phyloP scores from a whole-genome alignment of 1,140 invertebrate species.

The Saccostrea glomerata region DNA sequence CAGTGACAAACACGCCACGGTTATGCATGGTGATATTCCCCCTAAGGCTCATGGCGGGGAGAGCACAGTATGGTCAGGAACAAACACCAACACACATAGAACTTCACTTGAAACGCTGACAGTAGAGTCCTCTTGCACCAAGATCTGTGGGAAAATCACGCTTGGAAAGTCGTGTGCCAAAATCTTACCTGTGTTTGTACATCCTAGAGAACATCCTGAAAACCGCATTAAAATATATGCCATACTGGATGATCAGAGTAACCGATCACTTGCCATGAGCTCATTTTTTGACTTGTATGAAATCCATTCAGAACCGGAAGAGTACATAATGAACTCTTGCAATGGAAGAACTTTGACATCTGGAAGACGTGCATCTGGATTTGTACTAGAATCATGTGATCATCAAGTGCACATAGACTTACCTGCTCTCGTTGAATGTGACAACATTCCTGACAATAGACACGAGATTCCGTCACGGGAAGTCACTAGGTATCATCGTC shows the following conservation, averaged over 20 bases:
- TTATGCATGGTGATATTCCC: not conserved
- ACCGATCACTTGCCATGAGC: not conserved
- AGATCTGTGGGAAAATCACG: too few species aligned
- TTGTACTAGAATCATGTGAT: not conserved
- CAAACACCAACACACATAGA: too few species aligned
- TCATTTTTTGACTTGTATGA: conserved; percentile 7
- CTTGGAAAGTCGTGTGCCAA: conserved; percentile 32
- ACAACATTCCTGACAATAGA: conserved; percentile 21
- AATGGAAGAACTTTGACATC: not conserved
- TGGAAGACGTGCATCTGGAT: not conserved
- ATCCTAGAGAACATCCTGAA: not conserved
- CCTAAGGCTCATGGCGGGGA: too few species aligned
- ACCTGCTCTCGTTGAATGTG: conserved; percentile 23
- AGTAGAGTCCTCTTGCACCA: too few species aligned
- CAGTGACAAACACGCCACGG: conserved; percentile 18
- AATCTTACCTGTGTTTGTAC: conserved; percentile 12
- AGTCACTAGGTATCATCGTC: conserved; percentile 36
- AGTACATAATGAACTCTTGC: not conserved
- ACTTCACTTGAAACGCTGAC: too few species aligned
- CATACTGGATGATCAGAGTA: too few species aligned
- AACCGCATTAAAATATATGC: too few species aligned
- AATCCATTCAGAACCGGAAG: not conserved
- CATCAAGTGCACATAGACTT: not conserved
- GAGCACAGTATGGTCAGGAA: too few species aligned
- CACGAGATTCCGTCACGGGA: conserved; percentile 38